Base-by-base conservation (phyloP, 2,888 invertebrate genomes). In the Rhagium mordax region DNA sequence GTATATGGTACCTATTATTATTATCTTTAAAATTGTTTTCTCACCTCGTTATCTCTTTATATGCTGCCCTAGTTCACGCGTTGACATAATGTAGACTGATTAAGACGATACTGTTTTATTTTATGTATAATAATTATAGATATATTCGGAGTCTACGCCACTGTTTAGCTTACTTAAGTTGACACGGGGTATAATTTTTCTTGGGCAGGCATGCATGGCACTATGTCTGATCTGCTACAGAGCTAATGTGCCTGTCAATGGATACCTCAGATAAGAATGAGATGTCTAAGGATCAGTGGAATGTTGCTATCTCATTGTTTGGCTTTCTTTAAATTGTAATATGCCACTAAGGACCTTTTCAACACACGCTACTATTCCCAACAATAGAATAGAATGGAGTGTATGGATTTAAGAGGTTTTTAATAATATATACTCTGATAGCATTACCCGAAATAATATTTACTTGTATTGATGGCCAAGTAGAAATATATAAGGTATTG, bases 181-280 rank as follows among this genome's bases (percentile, higher is more conserved):
- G 66, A 67, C 66, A 67, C 53, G 27, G 57, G 66, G 66, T 57
- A 55, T 67, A 57, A 55, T 33, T 57, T 67, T 67, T 57, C 51
- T 67, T 57, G 57, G 57, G 61, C 20, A 61, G 47, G 66, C 66
- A 67, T 47, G 66, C 55, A 67, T 57, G 55, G 47, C 66, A 67
- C 57, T 67, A 67, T 15, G 21, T 24, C 47, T 47, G 55, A 67
- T 67, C 66, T 24, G 61, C 49, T 68, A 59, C 70, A 78, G 72
- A 69, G 76, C 75, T 81, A 78, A 81, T 82, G 80, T 77, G 81
- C 59, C 81, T 81, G 79, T 79, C 79, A 81, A 73, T 79, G 76
- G 75, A 77, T 74, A 78, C 75, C 75, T 74, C 75, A 69, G 76
- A 77, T 79, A 74, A 77, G 71, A 70, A 67, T 57, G 57, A 67